These are phyloP conservation scores for Ridgeia piscesae DNA, from an alignment of 1,140 invertebrate genomes.

Conservation along the genomic window DNA sequence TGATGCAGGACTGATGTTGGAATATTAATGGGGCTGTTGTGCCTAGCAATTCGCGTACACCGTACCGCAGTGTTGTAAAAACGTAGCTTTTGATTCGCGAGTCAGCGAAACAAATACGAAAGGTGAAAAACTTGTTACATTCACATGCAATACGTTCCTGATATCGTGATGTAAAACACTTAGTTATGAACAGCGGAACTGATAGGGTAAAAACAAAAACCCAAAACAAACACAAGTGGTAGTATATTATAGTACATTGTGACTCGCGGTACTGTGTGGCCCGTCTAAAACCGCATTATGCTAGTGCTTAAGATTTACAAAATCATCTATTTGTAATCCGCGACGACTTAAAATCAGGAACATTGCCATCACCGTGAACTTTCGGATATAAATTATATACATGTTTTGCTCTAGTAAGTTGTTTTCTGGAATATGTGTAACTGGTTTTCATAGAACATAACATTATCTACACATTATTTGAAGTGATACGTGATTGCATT, in stretches of 20 bases:
- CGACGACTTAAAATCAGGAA: background rate
- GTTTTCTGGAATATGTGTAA: background rate
- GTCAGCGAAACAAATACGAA: background rate
- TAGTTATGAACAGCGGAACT: background rate
- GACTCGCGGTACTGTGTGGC: background rate
- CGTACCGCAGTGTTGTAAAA: background rate
- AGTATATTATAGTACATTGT: background rate
- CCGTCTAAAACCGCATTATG: background rate
- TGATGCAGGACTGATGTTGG: no score
- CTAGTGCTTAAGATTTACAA: background rate
- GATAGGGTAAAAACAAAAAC: background rate
- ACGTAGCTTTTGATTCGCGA: background rate
- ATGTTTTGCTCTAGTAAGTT: no score
- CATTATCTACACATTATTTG: no score
- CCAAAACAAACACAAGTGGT: background rate
- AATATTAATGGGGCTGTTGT: background rate
- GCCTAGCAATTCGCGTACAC: background rate
- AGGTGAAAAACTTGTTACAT: background rate
- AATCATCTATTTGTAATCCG: background rate
- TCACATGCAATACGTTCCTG: background rate
- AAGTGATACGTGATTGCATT: no score
- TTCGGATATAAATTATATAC: background rate
- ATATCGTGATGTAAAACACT: background rate
- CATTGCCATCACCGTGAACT: background rate
- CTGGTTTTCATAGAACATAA: background rate